These are phyloP conservation scores for Eulemur coronatus DNA, from an alignment of 2,797 vertebrate genomes.

Conservation along the genomic window DNA sequence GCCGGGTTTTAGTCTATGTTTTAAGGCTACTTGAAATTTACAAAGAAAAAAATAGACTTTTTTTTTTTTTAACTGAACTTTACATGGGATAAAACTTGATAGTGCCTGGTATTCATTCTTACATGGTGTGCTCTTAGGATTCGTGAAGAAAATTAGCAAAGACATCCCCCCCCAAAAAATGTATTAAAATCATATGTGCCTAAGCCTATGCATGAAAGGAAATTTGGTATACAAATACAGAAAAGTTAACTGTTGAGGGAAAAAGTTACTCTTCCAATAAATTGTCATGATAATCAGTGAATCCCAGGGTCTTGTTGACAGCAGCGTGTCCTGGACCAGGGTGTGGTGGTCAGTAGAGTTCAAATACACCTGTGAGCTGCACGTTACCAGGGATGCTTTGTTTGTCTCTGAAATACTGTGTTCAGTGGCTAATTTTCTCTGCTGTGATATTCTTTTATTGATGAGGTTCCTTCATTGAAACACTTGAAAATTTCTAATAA, in stretches of 20 bases:
- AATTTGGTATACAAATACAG: conserved; percentile 34
- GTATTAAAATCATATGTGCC: background rate
- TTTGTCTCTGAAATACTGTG: background rate
- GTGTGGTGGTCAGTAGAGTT: fast-evolving
- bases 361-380: fast-evolving
- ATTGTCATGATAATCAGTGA: background rate
- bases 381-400: background rate
- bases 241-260: background rate
- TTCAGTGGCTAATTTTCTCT: background rate
- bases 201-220: background rate
- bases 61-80: background rate
- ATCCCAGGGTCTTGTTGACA: background rate
- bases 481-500: background rate
- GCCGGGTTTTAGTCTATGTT: fast-evolving
- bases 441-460: background rate
- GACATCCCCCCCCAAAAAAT: background rate
- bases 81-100: background rate
- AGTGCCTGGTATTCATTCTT: background rate
- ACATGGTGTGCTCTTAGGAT: background rate
- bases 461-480: background rate
- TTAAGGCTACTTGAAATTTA: conserved; percentile 7
- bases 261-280: conserved; percentile 50
- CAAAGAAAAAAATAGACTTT: background rate
- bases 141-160: background rate
- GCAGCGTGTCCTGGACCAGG: fast-evolving